A percentile compares a stretch with the other conserved stretches of the same genome.
phyloP scores from a whole-genome alignment of 2,888 invertebrate species.

The Mesorhabditis spiculigera region DNA sequence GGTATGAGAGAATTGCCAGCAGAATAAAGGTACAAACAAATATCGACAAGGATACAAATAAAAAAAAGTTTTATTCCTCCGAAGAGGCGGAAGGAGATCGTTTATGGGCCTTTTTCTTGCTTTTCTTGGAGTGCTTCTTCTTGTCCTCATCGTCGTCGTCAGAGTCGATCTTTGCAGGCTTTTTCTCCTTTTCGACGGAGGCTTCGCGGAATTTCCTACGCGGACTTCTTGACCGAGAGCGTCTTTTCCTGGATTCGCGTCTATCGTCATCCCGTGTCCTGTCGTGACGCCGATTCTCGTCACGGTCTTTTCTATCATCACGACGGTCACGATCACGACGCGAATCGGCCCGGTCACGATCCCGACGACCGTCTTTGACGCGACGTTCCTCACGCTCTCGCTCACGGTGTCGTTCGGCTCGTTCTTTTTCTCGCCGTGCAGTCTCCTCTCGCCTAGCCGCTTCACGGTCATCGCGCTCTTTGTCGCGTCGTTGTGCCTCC shows the following conservation, averaged over 20 bases:
- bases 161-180: conserved; percentile 4
- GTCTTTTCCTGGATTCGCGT: too few species aligned
- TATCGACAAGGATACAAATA: too few species aligned
- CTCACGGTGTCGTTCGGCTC: background rate
- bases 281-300: conserved; percentile 9
- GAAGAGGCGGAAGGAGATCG: too few species aligned
- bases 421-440: conserved; percentile 8
- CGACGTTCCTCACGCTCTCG: conserved; percentile 8
- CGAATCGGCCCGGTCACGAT: background rate
- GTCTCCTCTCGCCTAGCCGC: conserved; percentile 1
- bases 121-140: conserved; percentile 13
- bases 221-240: conserved; percentile 16
- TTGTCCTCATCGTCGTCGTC: conserved; percentile 13
- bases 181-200: conserved; percentile 13
- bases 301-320: conserved; percentile 10
- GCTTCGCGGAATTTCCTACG: conserved; percentile 21
- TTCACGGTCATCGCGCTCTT: conserved; percentile 10
- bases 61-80: too few species aligned
- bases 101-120: conserved; percentile 10
- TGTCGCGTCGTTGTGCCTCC: too few species aligned
- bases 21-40: too few species aligned
- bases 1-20: too few species aligned
- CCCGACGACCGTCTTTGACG: conserved; percentile 7
- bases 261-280: background rate
- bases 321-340: conserved; percentile 14